These are phyloP conservation scores for Pogoniulus pusillus DNA, from an alignment of 2,797 vertebrate species.

Conservation along the genomic window DNA sequence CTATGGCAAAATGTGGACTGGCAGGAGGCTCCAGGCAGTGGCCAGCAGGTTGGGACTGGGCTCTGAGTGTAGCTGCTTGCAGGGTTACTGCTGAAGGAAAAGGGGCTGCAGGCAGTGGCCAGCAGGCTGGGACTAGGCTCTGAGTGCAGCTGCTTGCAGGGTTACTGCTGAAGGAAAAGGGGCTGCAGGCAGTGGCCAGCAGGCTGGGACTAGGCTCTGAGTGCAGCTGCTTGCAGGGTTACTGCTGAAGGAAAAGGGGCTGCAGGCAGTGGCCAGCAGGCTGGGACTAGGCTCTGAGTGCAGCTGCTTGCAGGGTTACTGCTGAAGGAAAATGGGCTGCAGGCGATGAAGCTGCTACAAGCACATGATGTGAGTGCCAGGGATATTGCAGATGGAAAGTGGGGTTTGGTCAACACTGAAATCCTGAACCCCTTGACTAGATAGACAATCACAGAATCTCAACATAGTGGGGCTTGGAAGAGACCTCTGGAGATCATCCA, in stretches of 20 bases:
- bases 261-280: rapidly evolving
- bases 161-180: not conserved
- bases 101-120: not conserved
- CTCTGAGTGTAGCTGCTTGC: not conserved
- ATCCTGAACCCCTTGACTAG: not conserved
- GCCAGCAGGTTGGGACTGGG: rapidly evolving
- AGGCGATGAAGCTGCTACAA: not conserved
- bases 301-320: not conserved
- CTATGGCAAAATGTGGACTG: rapidly evolving
- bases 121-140: not conserved
- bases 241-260: not conserved
- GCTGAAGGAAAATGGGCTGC: not conserved
- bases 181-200: too few relatives aligned
- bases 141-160: not conserved
- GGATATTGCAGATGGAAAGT: not conserved
- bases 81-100: not conserved
- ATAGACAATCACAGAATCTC: not conserved
- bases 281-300: not conserved
- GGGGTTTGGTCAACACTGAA: not conserved
- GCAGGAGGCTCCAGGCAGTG: not conserved
- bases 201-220: not conserved
- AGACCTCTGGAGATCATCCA: not conserved
- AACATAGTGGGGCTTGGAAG: not conserved
- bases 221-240: not conserved
- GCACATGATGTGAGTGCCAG: not conserved